These are phyloP conservation scores for Eulacestoma nigropectus DNA, from an alignment of 2,113 vertebrate species.

Conservation along the genomic window DNA sequence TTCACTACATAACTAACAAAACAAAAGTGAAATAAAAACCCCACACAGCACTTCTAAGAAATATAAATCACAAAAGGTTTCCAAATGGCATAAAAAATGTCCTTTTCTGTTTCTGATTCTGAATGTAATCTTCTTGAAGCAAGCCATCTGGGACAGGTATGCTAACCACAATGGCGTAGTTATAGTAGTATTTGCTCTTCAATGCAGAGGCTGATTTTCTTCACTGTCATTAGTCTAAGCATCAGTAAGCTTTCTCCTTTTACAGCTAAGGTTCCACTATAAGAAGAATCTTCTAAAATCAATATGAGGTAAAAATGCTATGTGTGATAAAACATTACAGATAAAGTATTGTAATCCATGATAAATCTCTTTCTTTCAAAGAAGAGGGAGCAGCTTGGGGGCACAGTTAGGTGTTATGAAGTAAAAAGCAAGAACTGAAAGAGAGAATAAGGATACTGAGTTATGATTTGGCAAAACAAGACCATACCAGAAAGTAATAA, in stretches of 20 bases:
- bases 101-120: conserved; percentile 17
- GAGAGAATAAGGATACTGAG: background rate
- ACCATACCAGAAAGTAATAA: background rate
- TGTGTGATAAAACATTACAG: background rate
- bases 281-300: conserved; percentile 23
- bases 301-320: conserved; percentile 10
- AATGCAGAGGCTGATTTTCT: conserved; percentile 7
- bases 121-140: conserved; percentile 45
- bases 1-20: conserved; percentile 20
- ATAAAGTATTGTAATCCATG: background rate
- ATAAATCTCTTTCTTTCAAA: conserved; percentile 22
- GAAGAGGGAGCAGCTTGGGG: background rate
- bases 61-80: conserved; percentile 39
- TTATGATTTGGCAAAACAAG: background rate
- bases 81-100: conserved; percentile 29
- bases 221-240: conserved; percentile 14
- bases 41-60: conserved; percentile 26
- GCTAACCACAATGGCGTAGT: conserved; percentile 20
- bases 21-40: conserved; percentile 28
- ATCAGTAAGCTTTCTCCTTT: background rate
- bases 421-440: background rate
- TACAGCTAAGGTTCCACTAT: background rate
- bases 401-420: background rate
- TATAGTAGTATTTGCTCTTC: conserved; percentile 8
- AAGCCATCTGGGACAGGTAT: conserved; percentile 43